Base-by-base conservation (phyloP, 2,888 invertebrate species). In the Dichetophora obliterata region DNA sequence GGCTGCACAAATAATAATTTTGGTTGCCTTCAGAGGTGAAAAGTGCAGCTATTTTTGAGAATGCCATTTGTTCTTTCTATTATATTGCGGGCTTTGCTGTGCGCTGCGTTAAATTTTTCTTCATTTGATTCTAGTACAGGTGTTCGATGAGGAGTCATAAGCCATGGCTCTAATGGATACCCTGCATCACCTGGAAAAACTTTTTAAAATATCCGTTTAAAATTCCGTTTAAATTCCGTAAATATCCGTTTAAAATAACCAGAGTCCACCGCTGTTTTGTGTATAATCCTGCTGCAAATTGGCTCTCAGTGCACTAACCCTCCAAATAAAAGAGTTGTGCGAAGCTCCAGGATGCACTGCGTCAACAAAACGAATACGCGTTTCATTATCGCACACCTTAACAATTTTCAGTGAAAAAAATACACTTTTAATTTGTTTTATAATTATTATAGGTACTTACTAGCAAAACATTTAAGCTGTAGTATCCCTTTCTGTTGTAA, bases 11-110 rank as follows among this genome's bases (percentile, higher is more conserved):
- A 63, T 27, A 16, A 6, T 63, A 3, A 63, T 63, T 63, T 63
- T n/a, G 24, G 63, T 24, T 22, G 27, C 27, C 27, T 63, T 63
- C 16, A 19, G 16, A 19, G 9, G 63, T 16, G 16, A 22, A 31
- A 8, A 63, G 27, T 63, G 63, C 22, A 63, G 34, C 22, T 63
- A 63, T 63, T 63, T 24, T 63, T 63, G 16, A 63, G 27, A 9
- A 63, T 22, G 22, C 24, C 24, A 31, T 31, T 31, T 5, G 34
- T 63, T 63, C 52, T 52, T 8, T 52, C 52, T 19, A 52, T 52
- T 19, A 52, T 52, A 52, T 52, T 52, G 5, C 52, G 52, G 52
- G n/a, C 16, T n/a, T 8, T 16, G 5, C n/a, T 52, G 8, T 52
- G 11, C 1, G 52, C 52, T 52, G 16, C 52, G 52, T 52, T 52